Evolutionary conservation across 2,113 vertebrate species (phyloP).

Genomic region (Centrocercus urophasianus): DNA sequence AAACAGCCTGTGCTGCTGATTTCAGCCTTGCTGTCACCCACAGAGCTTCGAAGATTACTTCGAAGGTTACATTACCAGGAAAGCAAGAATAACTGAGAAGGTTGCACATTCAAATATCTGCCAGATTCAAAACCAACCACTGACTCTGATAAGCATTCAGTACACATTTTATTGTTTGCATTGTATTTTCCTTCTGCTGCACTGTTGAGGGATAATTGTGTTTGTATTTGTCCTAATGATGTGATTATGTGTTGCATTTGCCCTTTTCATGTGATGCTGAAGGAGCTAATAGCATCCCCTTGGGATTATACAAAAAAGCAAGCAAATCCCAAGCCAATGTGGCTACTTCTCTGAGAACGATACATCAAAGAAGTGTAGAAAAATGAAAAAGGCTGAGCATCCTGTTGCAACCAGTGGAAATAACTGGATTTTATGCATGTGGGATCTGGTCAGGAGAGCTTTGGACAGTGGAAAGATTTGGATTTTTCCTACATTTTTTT

Average conservation of each 20-base stretch:
- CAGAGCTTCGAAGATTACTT: background rate
- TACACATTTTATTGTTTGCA: background rate
- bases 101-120: background rate
- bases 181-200: background rate
- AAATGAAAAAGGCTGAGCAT: background rate
- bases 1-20: background rate
- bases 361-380: background rate
- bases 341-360: background rate
- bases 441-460: background rate
- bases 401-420: background rate
- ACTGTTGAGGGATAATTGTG: background rate
- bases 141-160: background rate
- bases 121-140: background rate
- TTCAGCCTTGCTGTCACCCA: background rate
- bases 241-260: background rate
- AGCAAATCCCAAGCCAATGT: background rate
- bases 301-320: conserved; percentile 10
- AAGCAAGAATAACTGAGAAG: background rate
- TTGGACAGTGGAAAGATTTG: background rate
- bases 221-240: conserved; percentile 45
- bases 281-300: conserved; percentile 12
- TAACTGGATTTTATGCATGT: background rate
- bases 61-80: background rate
- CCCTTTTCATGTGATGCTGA: conserved; percentile 6
- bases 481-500: background rate